Conservation (phyloP, 2,888 invertebrate genomes). For the Carterocephalus palaemon region DNA sequence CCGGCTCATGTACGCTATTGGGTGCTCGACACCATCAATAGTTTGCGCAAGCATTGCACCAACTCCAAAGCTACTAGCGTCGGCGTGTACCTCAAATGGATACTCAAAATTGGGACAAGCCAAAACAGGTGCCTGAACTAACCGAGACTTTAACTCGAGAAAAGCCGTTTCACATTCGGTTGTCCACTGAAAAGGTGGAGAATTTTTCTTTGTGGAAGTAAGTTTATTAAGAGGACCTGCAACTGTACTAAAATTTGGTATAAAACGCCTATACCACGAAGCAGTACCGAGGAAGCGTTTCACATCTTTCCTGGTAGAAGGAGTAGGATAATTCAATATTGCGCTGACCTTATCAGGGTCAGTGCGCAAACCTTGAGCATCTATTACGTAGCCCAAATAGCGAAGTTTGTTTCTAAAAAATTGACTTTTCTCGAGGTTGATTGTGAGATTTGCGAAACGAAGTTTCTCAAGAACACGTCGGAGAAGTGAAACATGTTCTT, state of each 20-base stretch:
- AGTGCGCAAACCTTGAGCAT: constrained; percentile 32
- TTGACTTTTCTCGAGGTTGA: constrained; percentile 31
- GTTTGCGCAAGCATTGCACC: too few relatives aligned
- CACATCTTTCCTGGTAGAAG: constrained; percentile 29
- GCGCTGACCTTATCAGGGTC: constrained; percentile 36
- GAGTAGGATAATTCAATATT: constrained; percentile 32
- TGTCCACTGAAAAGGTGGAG: too few relatives aligned
- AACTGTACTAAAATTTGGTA: constrained; percentile 32
- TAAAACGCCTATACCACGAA: constrained; percentile 34
- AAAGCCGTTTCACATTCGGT: too few relatives aligned
- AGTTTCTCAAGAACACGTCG: constrained; percentile 31
- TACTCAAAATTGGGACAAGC: too few relatives aligned
- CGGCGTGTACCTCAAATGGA: constrained; percentile 33
- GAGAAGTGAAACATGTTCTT: constrained; percentile 31
- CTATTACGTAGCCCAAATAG: constrained; percentile 35
- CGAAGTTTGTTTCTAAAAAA: constrained; percentile 32
- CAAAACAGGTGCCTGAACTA: too few relatives aligned
- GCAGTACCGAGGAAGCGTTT: constrained; percentile 33
- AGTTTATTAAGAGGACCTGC: too few relatives aligned
- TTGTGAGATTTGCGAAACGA: constrained; percentile 29
- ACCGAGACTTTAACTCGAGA: too few relatives aligned
- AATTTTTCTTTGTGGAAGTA: too few relatives aligned
- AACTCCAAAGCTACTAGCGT: constrained; percentile 33
- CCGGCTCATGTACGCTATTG: too few relatives aligned
- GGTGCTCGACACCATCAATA: too few relatives aligned